Conservation (phyloP, 2,888 invertebrate genomes). For the Masnerella sp. region DNA sequence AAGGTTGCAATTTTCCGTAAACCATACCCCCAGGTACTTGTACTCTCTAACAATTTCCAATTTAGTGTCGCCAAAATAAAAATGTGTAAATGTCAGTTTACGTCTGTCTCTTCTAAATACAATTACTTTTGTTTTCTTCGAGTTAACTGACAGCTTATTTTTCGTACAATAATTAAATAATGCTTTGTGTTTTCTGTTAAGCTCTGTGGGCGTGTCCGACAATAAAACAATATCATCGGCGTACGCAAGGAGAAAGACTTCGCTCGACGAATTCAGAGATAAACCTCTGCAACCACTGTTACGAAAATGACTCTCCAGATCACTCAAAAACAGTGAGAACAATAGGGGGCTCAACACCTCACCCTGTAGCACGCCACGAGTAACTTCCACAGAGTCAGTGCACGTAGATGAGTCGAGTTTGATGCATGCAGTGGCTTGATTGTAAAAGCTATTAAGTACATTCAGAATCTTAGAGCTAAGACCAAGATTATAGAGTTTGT, state of each 20-base stretch:
- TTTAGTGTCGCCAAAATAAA: background rate
- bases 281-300: background rate
- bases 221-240: slow-evolving; percentile 1
- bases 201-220: background rate
- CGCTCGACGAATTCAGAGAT: background rate
- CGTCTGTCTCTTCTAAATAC: background rate
- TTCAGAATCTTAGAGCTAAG: background rate
- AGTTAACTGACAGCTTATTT: background rate
- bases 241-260: background rate
- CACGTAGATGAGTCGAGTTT: background rate
- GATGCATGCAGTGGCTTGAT: background rate
- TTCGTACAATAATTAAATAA: background rate
- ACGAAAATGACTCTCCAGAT: background rate
- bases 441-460: background rate
- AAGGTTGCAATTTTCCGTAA: background rate
- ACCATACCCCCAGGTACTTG: slow-evolving; percentile 5
- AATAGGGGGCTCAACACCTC: background rate
- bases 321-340: background rate
- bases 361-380: slow-evolving; percentile 1
- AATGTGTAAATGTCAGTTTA: background rate
- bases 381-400: background rate
- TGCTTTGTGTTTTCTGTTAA: background rate
- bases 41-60: background rate
- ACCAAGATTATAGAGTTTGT: background rate
- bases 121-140: background rate